Conservation (phyloP, 1,140 invertebrate genomes). For the Ruditapes philippinarum region DNA sequence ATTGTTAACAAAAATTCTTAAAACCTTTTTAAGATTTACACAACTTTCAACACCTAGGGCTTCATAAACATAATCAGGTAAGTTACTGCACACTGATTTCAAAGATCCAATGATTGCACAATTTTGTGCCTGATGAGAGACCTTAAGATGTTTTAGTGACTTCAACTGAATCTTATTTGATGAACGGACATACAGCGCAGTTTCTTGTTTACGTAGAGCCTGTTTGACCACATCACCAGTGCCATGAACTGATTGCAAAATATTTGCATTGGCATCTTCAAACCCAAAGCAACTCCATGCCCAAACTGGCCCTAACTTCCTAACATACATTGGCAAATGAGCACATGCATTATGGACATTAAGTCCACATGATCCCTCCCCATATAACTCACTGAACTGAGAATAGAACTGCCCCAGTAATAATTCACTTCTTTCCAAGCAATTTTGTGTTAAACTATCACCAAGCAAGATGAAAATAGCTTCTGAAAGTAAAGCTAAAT, state of each 20-base stretch:
- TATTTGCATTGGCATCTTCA: constrained; percentile 58
- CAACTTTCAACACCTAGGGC: background rate
- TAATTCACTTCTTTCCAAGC: constrained; percentile 11
- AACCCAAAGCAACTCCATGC: constrained; percentile 68
- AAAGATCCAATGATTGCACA: constrained; percentile 36
- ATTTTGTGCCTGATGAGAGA: constrained; percentile 33
- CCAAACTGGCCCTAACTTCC: constrained; percentile 63
- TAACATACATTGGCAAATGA: constrained; percentile 63
- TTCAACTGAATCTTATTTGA: constrained; percentile 5
- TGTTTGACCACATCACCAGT: constrained; percentile 67
- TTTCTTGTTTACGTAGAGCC: constrained; percentile 38
- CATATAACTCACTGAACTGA: constrained; percentile 40
- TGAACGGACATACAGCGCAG: background rate
- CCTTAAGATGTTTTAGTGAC: constrained; percentile 15
- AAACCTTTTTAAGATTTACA: constrained; percentile 15
- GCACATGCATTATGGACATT: constrained; percentile 63
- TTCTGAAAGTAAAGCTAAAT: constrained; percentile 45
- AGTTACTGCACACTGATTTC: background rate
- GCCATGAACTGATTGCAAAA: constrained; percentile 69
- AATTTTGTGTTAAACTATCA: constrained; percentile 27
- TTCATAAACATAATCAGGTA: constrained; percentile 13
- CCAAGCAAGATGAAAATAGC: constrained; percentile 38
- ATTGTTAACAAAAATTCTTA: constrained; percentile 18
- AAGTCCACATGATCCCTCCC: constrained; percentile 58
- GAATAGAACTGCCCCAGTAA: constrained; percentile 43